Evolutionary conservation across 2,888 invertebrate species (phyloP).

Genomic region (Argyresthia goedartella): DNA sequence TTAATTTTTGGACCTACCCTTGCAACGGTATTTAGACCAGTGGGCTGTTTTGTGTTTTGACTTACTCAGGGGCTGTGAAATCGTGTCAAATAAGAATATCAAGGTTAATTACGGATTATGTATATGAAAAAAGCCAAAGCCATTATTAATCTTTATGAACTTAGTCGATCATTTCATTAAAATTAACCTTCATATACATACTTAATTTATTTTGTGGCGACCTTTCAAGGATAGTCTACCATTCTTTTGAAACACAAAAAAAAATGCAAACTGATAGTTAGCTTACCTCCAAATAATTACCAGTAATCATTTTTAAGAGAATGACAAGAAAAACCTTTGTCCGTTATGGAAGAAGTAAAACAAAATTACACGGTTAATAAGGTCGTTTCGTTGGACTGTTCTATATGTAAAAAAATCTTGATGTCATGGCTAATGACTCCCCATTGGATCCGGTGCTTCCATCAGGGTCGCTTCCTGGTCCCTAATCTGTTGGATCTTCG

Average conservation of each 20-base stretch:
- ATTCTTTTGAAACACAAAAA: too few species aligned
- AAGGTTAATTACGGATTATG: neutral
- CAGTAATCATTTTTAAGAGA: neutral
- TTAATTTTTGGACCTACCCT: too few species aligned
- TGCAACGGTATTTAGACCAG: too few species aligned
- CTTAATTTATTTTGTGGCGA: too few species aligned
- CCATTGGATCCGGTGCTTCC: neutral
- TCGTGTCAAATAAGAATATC: neutral
- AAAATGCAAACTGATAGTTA: too few species aligned
- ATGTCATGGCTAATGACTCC: neutral
- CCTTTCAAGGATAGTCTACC: too few species aligned
- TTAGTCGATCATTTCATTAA: too few species aligned
- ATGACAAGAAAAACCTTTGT: constrained; percentile 1
- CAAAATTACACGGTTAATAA: constrained; percentile 2
- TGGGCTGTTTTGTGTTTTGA: too few species aligned
- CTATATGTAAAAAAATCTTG: neutral
- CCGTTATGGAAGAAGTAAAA: neutral
- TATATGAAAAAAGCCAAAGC: too few species aligned
- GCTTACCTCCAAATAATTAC: neutral
- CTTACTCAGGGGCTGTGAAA: too few species aligned
- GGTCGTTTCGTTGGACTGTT: neutral
- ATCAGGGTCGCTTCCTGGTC: neutral
- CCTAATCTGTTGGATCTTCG: neutral
- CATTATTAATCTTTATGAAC: too few species aligned
- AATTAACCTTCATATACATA: too few species aligned